Evolutionary conservation across 2,888 invertebrate species (phyloP).

Genomic region (Diaphora mendica): DNA sequence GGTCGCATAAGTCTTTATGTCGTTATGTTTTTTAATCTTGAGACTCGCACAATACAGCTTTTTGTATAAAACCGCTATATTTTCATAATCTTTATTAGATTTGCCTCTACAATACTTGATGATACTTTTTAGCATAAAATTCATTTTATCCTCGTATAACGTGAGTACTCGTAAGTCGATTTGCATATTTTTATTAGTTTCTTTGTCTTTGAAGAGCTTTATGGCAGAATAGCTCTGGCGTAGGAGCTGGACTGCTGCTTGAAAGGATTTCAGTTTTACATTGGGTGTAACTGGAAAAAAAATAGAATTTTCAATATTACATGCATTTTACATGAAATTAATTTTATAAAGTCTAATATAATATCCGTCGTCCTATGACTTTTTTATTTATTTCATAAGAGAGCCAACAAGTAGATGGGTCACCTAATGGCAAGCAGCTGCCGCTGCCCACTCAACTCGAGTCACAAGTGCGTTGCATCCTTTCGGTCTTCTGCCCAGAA

Average conservation of each 20-base stretch:
- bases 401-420: no score
- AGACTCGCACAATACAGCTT: slow-evolving; percentile 78
- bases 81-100: slow-evolving; percentile 80
- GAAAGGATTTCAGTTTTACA: slow-evolving; percentile 85
- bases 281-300: slow-evolving; percentile 73
- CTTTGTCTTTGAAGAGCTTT: slow-evolving; percentile 76
- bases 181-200: slow-evolving; percentile 69
- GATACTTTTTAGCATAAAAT: slow-evolving; percentile 88
- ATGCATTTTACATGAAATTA: not conserved
- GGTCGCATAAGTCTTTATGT: slow-evolving; percentile 64
- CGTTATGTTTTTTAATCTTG: slow-evolving; percentile 68
- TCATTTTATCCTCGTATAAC: slow-evolving; percentile 88
- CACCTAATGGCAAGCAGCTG: no score
- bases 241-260: slow-evolving; percentile 84
- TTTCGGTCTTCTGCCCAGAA: no score
- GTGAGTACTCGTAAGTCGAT: slow-evolving; percentile 84
- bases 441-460: no score
- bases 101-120: slow-evolving; percentile 83
- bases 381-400: no score
- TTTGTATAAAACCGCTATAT: slow-evolving; percentile 77
- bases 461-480: no score
- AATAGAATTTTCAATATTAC: no score
- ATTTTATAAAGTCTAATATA: no score
- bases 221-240: slow-evolving; percentile 85
- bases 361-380: no score